Percentiles rank a stretch among this genome's conserved stretches.
Evolutionary conservation across 2,113 vertebrate genomes (phyloP).

Genomic region (Plecturocebus donacophilus): DNA sequence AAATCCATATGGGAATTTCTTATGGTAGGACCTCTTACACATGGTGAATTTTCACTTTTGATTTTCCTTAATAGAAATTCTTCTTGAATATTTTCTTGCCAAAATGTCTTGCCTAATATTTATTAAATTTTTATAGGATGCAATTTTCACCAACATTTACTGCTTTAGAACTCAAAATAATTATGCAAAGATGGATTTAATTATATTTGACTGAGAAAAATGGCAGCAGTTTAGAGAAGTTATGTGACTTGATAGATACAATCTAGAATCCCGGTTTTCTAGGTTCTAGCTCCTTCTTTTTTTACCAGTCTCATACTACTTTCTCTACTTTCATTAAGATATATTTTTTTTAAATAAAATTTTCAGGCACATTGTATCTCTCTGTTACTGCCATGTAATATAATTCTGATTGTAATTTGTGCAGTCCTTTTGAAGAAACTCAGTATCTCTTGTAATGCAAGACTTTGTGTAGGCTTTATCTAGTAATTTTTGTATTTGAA

Average conservation of each 20-base stretch:
- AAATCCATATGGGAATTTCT: background rate
- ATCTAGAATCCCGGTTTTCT: background rate
- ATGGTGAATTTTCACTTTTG: conserved; percentile 7
- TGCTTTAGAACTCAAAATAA: background rate
- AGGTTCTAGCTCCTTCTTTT: background rate
- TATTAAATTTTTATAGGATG: background rate
- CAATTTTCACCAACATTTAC: background rate
- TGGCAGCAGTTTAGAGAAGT: background rate
- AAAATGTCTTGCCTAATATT: background rate
- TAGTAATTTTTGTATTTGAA: background rate
- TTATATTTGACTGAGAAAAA: background rate
- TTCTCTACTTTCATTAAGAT: background rate
- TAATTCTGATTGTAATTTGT: conserved; percentile 2
- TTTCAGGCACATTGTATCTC: background rate
- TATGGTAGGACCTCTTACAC: background rate
- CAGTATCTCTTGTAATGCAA: background rate
- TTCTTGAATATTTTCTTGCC: background rate
- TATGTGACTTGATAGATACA: background rate
- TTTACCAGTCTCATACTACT: background rate
- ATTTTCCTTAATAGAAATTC: background rate
- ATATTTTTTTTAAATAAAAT: background rate
- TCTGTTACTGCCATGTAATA: background rate
- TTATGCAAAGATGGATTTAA: background rate
- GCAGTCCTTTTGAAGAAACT: background rate
- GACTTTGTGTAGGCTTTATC: background rate